Conservation (phyloP, 2,797 vertebrate species). For the Apodemus agrarius region DNA sequence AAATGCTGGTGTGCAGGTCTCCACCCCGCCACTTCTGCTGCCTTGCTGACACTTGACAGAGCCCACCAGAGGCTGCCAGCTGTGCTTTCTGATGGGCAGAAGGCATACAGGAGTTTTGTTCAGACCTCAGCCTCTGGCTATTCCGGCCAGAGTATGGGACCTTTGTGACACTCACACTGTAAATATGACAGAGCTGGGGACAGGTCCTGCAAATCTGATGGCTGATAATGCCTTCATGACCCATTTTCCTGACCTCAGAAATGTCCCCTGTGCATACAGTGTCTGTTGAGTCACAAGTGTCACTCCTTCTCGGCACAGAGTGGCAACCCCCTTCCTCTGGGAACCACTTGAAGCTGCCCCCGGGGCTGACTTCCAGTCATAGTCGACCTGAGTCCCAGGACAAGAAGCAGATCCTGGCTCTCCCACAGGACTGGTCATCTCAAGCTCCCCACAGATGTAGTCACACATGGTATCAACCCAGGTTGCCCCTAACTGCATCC, state of each 20-base stretch:
- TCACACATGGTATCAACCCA: background rate
- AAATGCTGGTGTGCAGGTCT: too few species aligned
- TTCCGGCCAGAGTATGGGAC: background rate
- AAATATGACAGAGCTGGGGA: background rate
- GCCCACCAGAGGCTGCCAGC: background rate
- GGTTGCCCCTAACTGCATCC: background rate
- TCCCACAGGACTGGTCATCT: background rate
- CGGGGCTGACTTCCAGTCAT: background rate
- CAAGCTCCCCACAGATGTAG: background rate
- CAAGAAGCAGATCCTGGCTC: background rate
- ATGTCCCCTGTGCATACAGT: background rate
- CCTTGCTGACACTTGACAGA: background rate
- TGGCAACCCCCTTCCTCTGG: background rate
- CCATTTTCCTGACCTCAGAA: background rate
- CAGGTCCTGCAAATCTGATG: fast-evolving
- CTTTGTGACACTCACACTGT: background rate
- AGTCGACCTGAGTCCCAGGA: background rate
- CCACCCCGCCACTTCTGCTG: fast-evolving
- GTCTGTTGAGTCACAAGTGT: background rate
- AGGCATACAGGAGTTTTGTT: background rate
- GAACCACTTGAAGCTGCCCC: background rate
- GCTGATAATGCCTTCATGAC: background rate
- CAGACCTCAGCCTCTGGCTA: background rate
- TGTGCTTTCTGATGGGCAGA: background rate
- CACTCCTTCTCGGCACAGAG: background rate